Evolutionary conservation across 2,113 vertebrate species (phyloP).

Genomic region (Hippocampus comes): DNA sequence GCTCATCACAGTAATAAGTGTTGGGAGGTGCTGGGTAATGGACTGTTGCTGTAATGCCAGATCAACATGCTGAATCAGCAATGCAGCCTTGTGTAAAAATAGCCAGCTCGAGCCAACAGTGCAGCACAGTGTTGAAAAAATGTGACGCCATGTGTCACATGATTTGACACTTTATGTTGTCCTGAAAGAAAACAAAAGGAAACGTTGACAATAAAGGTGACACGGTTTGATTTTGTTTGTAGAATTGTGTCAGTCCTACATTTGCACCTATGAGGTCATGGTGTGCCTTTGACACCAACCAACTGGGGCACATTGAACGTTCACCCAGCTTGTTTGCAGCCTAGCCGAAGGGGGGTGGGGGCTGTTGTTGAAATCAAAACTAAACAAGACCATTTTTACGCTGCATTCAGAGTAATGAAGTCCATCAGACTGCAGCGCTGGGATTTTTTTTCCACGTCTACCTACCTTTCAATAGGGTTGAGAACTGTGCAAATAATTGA

Average conservation of each 20-base stretch:
- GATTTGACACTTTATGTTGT: slow-evolving; percentile 1
- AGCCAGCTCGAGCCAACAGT: neutral
- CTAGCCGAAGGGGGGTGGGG: neutral
- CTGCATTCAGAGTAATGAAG: too few species aligned
- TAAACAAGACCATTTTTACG: neutral
- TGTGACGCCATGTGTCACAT: neutral
- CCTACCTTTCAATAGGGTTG: too few species aligned
- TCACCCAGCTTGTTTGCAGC: neutral
- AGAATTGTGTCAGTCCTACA: neutral
- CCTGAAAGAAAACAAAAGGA: slow-evolving; percentile 3
- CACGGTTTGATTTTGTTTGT: neutral
- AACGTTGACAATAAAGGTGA: neutral
- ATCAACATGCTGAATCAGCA: slow-evolving; percentile 6
- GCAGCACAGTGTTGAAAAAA: neutral
- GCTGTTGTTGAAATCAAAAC: neutral
- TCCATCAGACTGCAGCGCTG: too few species aligned
- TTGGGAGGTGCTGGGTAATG: neutral
- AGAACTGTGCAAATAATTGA: too few species aligned
- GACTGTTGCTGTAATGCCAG: neutral
- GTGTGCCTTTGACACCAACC: neutral
- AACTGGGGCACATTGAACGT: neutral
- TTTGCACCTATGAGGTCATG: neutral
- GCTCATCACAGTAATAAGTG: slow-evolving; percentile 7
- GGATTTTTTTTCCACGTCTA: too few species aligned
- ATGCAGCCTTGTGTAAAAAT: neutral